phyloP scores from a whole-genome alignment of 2,797 vertebrate species.

The Hemitrygon akajei region DNA sequence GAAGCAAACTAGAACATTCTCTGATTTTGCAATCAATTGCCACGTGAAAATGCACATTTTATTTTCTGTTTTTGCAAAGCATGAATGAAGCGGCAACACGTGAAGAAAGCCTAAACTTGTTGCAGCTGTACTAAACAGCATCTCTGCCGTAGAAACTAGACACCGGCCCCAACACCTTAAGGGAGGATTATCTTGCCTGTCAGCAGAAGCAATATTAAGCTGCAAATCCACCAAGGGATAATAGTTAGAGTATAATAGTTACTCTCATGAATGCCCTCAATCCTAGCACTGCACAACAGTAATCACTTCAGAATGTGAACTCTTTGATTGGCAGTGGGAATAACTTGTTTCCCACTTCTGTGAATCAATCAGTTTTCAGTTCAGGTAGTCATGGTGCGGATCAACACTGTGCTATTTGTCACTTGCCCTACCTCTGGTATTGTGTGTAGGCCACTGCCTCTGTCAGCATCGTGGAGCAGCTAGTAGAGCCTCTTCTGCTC shows the following conservation, averaged over 20 bases:
- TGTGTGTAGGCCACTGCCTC: no score
- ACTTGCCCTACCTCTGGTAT: no score
- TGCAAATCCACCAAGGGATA: no score
- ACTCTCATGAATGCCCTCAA: not conserved
- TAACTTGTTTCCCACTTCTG: no score
- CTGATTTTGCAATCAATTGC: not conserved
- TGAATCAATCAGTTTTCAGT: not conserved
- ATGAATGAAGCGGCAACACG: not conserved
- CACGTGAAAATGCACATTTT: not conserved
- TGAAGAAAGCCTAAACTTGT: not conserved
- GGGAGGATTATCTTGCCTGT: constrained; percentile 5
- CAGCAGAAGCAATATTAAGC: constrained; percentile 11
- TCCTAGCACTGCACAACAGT: not conserved
- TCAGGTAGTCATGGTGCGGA: not conserved
- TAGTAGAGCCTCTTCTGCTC: no score
- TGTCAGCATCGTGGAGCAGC: no score
- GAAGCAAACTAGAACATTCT: not conserved
- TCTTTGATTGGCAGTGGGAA: not conserved
- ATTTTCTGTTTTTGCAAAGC: not conserved
- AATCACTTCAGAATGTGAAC: not conserved
- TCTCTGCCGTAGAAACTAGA: not conserved
- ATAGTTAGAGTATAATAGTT: no score
- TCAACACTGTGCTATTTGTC: not conserved
- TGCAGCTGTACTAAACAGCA: not conserved
- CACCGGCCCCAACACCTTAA: no score